Evolutionary conservation across 2,888 invertebrate genomes (phyloP), one percentile per base, ranked within the genome.

Genomic region (Lottia scabra): DNA sequence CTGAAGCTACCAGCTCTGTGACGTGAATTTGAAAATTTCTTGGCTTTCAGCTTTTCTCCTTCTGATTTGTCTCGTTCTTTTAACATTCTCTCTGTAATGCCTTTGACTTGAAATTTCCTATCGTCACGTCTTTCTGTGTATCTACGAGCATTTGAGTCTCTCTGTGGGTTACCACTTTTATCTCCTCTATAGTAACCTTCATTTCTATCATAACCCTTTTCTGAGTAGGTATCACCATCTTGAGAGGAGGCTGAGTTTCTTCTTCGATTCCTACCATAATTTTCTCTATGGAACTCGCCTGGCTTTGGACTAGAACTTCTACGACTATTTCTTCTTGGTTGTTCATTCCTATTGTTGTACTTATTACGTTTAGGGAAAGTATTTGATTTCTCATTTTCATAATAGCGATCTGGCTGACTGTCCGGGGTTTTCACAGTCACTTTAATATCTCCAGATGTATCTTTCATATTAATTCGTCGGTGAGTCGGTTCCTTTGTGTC

Each of bases 1-100:
- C 85, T 84, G 64, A 85, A 74, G 68, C 85, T 85, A 56, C 84
- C 85, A 38, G 83, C 80, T 30, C 85, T 76, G 63, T 80, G 80
- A n/a, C 78, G 78, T 62, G 82, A 76, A 74, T 19, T 23, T 56
- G 56, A 56, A 56, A 56, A 56, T 56, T 23, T 23, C 23, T 56
- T 56, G 19, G 19, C 65, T 72, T 10, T 75, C 75, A 30, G 73
- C 15, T 56, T 56, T 4, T 56, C 56, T 10, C 19, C 19, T 3
- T 56, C 56, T 56, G 23, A 23, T 23, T 56, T 56, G 3, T 56
- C 56, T 15, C 23, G 19, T 16, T 56, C 56, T 56, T 56, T 56
- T 23, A 56, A 56, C 56, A 56, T 56, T 23, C 56, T 6, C 23
- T 56, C 56, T 56, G 56, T 56, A 2, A 56, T 56, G 19, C 56